A percentile compares a stretch with the other conserved stretches of the same genome.
Evolutionary conservation across 2,888 invertebrate genomes (phyloP).

Genomic region (Dryomyza anilis): DNA sequence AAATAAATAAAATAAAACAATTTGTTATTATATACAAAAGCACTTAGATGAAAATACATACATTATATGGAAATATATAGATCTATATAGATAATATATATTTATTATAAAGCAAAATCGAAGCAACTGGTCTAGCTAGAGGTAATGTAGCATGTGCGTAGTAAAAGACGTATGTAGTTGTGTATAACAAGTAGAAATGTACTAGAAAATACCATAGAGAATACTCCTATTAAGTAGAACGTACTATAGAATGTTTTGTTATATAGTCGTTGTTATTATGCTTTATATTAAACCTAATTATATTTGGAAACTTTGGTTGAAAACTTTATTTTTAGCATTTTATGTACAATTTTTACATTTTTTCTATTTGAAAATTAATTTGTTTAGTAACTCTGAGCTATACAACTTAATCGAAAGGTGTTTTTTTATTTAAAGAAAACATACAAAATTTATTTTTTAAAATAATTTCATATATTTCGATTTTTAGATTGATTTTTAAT

Average conservation of each 20-base stretch:
- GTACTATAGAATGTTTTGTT: not conserved
- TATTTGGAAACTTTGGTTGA: not conserved
- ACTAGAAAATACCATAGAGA: not conserved
- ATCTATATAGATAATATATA: conserved; percentile 26
- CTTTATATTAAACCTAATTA: not conserved
- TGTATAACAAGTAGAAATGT: not conserved
- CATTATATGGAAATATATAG: conserved; percentile 28
- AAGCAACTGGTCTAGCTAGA: not conserved
- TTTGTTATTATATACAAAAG: conserved; percentile 27
- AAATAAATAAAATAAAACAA: conserved; percentile 19
- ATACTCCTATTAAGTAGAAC: not conserved
- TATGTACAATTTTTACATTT: not conserved
- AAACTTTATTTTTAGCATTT: not conserved
- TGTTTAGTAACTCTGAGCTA: too few relatives aligned
- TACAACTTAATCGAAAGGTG: too few relatives aligned
- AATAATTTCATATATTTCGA: too few relatives aligned
- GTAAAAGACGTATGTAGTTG: not conserved
- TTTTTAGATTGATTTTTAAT: too few relatives aligned
- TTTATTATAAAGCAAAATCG: not conserved
- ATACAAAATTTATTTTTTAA: too few relatives aligned
- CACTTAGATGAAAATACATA: conserved; percentile 15
- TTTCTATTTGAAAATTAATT: not conserved
- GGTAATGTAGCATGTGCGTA: not conserved
- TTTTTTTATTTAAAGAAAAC: too few relatives aligned
- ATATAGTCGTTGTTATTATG: too few relatives aligned